Conservation (phyloP, 1,140 invertebrate genomes). For the Trachymyrmex septentrionalis region DNA sequence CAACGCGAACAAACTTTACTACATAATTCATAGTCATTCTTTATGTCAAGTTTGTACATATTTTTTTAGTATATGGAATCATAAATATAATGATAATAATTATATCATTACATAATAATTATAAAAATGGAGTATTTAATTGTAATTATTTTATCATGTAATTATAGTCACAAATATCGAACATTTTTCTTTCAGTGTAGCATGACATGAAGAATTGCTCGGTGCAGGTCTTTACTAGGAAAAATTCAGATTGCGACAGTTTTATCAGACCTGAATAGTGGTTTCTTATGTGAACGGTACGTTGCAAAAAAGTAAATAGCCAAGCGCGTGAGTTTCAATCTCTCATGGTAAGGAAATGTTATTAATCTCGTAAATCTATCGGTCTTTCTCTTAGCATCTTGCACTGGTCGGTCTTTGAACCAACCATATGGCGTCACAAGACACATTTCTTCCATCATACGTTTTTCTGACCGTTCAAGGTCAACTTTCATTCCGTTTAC, state of each 20-base stretch:
- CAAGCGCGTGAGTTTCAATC: neutral
- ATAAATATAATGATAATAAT: no score
- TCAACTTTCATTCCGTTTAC: slow-evolving; percentile 55
- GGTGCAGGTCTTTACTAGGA: neutral
- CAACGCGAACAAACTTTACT: no score
- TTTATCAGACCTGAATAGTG: neutral
- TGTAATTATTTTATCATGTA: no score
- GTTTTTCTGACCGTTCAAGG: slow-evolving; percentile 46
- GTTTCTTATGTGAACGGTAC: neutral
- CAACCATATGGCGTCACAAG: slow-evolving; percentile 17
- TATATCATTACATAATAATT: no score
- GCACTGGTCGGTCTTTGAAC: slow-evolving; percentile 36
- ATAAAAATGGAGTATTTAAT: no score
- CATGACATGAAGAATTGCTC: no score
- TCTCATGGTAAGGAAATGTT: slow-evolving; percentile 4
- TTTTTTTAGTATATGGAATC: no score
- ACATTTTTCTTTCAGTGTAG: no score
- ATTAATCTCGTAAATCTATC: slow-evolving; percentile 32
- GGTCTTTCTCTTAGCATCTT: neutral
- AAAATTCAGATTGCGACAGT: neutral
- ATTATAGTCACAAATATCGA: no score
- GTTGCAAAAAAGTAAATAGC: slow-evolving; percentile 2
- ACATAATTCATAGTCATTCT: no score
- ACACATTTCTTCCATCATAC: slow-evolving; percentile 41
- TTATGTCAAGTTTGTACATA: no score